Evolutionary conservation across 35 echinoderm and acorn worm genomes (phyloP), one percentile per base, ranked within the genome.

Genomic region (Eucidaris tribuloides): DNA sequence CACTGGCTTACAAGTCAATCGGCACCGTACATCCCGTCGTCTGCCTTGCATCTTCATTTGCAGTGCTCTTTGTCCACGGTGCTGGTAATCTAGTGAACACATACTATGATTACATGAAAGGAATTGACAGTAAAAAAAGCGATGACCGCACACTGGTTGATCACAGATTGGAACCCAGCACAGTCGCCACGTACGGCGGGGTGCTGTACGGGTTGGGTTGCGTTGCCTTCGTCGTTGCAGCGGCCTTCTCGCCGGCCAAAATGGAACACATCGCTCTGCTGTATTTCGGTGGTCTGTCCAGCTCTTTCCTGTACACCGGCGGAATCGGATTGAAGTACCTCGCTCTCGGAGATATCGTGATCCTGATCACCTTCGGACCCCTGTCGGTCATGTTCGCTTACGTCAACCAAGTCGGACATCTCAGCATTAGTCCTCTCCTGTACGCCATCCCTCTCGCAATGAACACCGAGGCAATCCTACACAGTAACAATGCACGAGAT

Each of bases 51-150:
- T 85, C 90, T 30, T 48, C 82, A 5, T 31, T 90, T 44, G 96
- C 90, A 35, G 83, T 93, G 35, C 59, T 99, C 40, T 99, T 83
- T 22, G 96, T 99, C 0, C 96, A 99, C 57, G 94, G 91, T 7
- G 96, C 96, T 70, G 96, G 91, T 36, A 99, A 99, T 64, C 62
- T 99, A 20, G 90, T 92, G 27, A 99, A 99, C 61, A 93, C 96
- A 33, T 99, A 99, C 55, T 99, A 89, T 82, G 96, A 99, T 79
- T 99, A 85, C 49, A 39, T 78, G 58, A 93, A 88, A 84, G 96
- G 96, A 32, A 84, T 99, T 14, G 96, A 99, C 83, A 93, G 90
- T 7, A 93, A 93, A 50, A 93, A 93, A 42, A 99, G 96, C 64
- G 96, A 99, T 38, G 96, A 99, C 55, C 65, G 96, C 42, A 99